These are phyloP conservation scores for Ornithoptera alexandrae DNA, from an alignment of 2,888 invertebrate genomes.

Conservation along the genomic window DNA sequence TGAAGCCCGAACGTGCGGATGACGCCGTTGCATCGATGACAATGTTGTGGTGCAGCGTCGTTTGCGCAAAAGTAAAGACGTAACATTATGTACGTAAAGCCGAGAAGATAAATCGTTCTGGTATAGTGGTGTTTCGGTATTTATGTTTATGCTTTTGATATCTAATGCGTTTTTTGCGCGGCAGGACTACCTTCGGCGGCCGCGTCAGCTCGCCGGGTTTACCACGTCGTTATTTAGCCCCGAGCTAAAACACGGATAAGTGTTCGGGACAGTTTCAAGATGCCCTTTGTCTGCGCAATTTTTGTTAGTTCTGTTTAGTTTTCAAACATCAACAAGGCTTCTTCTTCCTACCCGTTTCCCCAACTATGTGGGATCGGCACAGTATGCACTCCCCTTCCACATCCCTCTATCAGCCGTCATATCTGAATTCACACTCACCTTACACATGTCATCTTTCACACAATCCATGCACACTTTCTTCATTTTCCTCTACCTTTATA, in stretches of 20 bases:
- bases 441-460: no score
- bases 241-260: constrained; percentile 2
- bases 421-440: no score
- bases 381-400: no score
- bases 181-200: constrained; percentile 33
- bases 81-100: constrained; percentile 42
- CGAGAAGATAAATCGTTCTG: constrained; percentile 62
- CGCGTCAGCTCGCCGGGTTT: constrained; percentile 33
- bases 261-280: constrained; percentile 6
- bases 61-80: constrained; percentile 70
- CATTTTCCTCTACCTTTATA: no score
- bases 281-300: constrained; percentile 8
- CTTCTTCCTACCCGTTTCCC: no score
- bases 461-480: no score
- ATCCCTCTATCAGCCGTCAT: no score
- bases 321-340: no score
- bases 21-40: not conserved
- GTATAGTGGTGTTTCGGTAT: constrained; percentile 71
- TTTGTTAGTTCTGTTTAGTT: not conserved
- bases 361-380: no score
- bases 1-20: constrained; percentile 25
- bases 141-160: constrained; percentile 59
- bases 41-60: constrained; percentile 34
- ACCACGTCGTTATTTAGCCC: constrained; percentile 12
- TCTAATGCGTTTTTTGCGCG: constrained; percentile 54